Conservation (phyloP, 1,140 invertebrate genomes). For the Trachelipus rathkii region DNA sequence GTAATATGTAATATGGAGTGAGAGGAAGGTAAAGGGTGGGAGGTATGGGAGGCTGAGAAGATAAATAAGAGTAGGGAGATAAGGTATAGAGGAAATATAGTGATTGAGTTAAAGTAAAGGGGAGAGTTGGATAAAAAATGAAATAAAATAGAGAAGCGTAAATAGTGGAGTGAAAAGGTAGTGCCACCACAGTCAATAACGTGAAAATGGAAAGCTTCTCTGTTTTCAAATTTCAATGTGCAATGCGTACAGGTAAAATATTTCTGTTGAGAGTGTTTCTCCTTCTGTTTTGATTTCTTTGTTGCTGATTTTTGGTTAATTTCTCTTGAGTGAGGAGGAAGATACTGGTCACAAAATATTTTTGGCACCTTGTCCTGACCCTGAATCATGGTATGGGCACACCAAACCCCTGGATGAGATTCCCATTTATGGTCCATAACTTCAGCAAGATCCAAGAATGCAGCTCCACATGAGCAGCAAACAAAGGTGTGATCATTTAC, state of each 20-base stretch:
- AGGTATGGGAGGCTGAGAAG: too few species aligned
- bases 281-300: background rate
- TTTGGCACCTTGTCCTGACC: conserved; percentile 31
- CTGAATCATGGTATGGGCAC: conserved; percentile 42
- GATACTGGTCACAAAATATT: conserved; percentile 36
- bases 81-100: too few species aligned
- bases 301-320: conserved; percentile 5
- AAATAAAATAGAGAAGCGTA: too few species aligned
- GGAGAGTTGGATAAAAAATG: too few species aligned
- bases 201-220: conserved; percentile 31
- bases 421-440: conserved; percentile 45
- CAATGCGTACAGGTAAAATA: conserved; percentile 28
- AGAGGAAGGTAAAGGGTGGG: too few species aligned
- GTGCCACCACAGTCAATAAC: conserved; percentile 41
- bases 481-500: conserved; percentile 36
- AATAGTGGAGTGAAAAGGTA: too few species aligned
- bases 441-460: conserved; percentile 37
- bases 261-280: background rate
- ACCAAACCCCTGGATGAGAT: conserved; percentile 36
- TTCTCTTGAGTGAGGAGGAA: conserved; percentile 24
- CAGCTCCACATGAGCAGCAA: conserved; percentile 39
- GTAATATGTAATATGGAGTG: too few species aligned
- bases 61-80: too few species aligned
- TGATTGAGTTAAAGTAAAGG: too few species aligned
- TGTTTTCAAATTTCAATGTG: conserved; percentile 12